Evolutionary conservation across 2,113 vertebrate genomes (phyloP).

Genomic region (Lethenteron camtschaticum): DNA sequence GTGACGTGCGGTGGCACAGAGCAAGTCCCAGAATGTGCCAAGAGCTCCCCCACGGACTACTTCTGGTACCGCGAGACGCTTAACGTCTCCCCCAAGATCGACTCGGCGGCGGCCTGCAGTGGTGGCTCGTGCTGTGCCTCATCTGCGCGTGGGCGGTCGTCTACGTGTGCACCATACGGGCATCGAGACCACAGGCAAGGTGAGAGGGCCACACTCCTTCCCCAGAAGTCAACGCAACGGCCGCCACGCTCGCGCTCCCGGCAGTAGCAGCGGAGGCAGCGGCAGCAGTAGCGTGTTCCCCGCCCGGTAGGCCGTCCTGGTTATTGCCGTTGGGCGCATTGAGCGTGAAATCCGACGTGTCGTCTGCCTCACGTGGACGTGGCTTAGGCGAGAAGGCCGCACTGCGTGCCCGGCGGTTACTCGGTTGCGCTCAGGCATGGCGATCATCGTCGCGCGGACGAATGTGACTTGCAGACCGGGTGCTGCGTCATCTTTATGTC

Average conservation of each 20-base stretch:
- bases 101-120: constrained; percentile 38
- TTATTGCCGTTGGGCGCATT: not conserved
- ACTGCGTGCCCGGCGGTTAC: too few species aligned
- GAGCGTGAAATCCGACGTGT: not conserved
- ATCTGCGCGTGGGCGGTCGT: constrained; percentile 43
- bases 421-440: too few species aligned
- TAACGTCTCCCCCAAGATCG: constrained; percentile 36
- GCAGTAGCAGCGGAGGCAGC: not conserved
- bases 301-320: not conserved
- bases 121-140: constrained; percentile 48
- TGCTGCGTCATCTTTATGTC: too few species aligned
- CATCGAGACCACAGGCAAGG: constrained; percentile 80
- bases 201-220: constrained; percentile 10
- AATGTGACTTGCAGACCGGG: too few species aligned
- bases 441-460: too few species aligned
- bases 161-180: constrained; percentile 43
- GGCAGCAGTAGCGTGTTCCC: not conserved
- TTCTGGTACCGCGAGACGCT: constrained; percentile 78
- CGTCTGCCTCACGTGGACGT: not conserved
- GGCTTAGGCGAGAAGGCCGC: too few species aligned
- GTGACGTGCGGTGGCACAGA: constrained; percentile 18
- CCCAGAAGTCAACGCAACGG: not conserved
- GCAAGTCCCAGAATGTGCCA: constrained; percentile 38
- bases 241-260: not conserved
- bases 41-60: constrained; percentile 61